phyloP scores from a whole-genome alignment of 2,113 vertebrate genomes.

The Parotia lawesii region DNA sequence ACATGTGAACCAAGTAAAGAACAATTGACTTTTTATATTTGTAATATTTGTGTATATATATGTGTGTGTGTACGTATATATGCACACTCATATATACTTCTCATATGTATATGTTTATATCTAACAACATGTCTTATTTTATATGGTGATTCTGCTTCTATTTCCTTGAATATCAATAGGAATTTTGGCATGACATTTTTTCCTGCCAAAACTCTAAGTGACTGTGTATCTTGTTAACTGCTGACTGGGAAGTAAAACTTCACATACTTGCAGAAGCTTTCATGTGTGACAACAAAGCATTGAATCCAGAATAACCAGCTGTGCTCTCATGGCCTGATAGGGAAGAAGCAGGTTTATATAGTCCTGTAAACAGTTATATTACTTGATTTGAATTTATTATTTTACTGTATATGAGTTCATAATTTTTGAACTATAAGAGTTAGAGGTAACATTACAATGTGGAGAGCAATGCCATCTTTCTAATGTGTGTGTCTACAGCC shows the following conservation, averaged over 20 bases:
- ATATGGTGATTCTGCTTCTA: background rate
- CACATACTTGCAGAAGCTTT: background rate
- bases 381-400: background rate
- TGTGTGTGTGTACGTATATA: accelerated
- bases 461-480: background rate
- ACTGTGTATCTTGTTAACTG: background rate
- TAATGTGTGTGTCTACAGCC: background rate
- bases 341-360: background rate
- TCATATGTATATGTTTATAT: background rate
- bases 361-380: background rate
- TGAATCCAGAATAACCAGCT: background rate
- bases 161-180: background rate
- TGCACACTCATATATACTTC: background rate
- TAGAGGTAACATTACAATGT: background rate
- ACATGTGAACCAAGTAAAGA: background rate
- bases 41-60: background rate
- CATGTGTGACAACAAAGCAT: background rate
- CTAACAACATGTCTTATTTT: background rate
- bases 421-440: background rate
- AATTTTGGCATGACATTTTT: background rate
- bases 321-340: background rate
- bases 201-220: background rate
- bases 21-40: background rate
- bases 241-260: background rate
- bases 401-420: background rate